phyloP scores from a whole-genome alignment of 2,797 vertebrate genomes.

The Coranthus polyacanthus region DNA sequence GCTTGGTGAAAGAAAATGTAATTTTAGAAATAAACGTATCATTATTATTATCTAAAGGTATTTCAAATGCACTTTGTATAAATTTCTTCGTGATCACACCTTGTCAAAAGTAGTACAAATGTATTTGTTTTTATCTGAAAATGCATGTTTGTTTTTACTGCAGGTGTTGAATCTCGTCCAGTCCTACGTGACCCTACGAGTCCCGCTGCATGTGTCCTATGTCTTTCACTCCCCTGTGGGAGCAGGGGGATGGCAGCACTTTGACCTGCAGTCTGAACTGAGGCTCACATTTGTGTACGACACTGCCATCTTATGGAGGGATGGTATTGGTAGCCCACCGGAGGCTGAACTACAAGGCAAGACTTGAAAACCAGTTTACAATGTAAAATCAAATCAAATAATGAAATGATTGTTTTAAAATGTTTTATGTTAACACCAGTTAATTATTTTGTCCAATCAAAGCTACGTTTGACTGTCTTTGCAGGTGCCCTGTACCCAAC shows the following conservation, averaged over 20 bases:
- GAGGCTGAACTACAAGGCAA: conserved; percentile 94
- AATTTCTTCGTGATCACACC: too few relatives aligned
- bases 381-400: not conserved
- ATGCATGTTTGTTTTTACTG: conserved; percentile 9
- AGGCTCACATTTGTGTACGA: conserved; percentile 97
- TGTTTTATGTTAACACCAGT: not conserved
- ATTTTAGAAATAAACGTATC: too few relatives aligned
- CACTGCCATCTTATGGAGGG: conserved; percentile 98
- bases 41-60: too few relatives aligned
- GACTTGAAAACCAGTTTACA: conserved; percentile 8
- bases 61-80: too few relatives aligned
- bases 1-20: too few relatives aligned
- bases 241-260: conserved; percentile 95
- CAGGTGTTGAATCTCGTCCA: conserved; percentile 97
- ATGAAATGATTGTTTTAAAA: not conserved
- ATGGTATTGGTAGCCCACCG: conserved; percentile 94
- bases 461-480: conserved; percentile 21
- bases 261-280: conserved; percentile 95
- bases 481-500: conserved; percentile 94
- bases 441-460: not conserved
- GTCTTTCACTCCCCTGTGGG: conserved; percentile 96
- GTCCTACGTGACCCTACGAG: conserved; percentile 94
- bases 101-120: not conserved
- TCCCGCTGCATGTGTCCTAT: conserved; percentile 94
- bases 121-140: not conserved